Conservation (phyloP, 2,113 vertebrate species). For the Aepyceros melampus region DNA sequence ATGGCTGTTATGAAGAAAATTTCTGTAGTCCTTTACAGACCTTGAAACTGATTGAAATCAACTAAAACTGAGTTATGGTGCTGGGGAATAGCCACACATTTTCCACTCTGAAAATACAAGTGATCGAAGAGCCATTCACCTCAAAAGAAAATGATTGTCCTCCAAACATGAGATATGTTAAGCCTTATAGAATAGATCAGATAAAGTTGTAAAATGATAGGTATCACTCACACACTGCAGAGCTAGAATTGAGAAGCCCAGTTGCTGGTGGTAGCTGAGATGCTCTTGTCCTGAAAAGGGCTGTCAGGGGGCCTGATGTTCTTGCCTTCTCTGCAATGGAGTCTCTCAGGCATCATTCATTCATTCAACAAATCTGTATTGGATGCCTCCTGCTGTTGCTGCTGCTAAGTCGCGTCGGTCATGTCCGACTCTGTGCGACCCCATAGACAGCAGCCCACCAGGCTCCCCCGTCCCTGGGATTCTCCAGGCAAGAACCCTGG, state of each 20-base stretch:
- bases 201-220: neutral
- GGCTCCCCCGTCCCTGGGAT: too few species aligned
- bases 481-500: too few species aligned
- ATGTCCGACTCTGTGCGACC: too few species aligned
- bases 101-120: conserved; percentile 38
- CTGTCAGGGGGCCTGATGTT: neutral
- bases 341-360: neutral
- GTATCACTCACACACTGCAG: neutral
- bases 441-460: too few species aligned
- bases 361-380: neutral
- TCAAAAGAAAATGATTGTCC: conserved; percentile 31
- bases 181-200: neutral
- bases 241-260: neutral
- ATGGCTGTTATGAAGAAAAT: neutral
- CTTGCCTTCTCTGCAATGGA: neutral
- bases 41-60: neutral
- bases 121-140: conserved; percentile 12
- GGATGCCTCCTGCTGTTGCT: neutral
- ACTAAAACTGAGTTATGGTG: neutral
- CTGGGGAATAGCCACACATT: conserved; percentile 31
- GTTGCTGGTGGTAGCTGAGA: neutral
- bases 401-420: rapidly evolving
- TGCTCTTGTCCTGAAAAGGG: neutral
- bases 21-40: neutral
- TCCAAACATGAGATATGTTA: conserved; percentile 9